Percentiles rank a stretch among this genome's conserved stretches.
These are phyloP conservation scores for Allolobophora icterica DNA, from an alignment of 2,888 invertebrate species.

Conservation along the genomic window DNA sequence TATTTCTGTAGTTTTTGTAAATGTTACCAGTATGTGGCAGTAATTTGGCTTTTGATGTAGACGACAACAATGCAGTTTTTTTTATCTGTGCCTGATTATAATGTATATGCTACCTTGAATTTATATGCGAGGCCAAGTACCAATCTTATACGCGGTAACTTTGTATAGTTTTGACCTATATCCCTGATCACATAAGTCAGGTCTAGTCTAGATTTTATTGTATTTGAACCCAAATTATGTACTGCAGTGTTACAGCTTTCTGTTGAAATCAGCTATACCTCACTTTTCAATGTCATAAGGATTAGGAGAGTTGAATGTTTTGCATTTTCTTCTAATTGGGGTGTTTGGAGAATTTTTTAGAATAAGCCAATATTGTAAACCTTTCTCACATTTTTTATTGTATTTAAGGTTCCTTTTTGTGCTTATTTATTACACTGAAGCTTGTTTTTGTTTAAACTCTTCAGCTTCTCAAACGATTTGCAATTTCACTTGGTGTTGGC, in stretches of 20 bases:
- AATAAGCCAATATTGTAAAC: not conserved
- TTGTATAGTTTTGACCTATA: not conserved
- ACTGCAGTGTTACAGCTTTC: not conserved
- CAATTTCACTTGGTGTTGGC: not conserved
- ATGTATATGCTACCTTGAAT: not conserved
- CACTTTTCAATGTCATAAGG: not conserved
- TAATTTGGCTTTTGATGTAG: no score
- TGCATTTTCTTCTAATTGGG: not conserved
- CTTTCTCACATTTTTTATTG: not conserved
- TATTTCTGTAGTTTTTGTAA: no score
- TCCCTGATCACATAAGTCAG: not conserved
- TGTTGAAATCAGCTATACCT: not conserved
- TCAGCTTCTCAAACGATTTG: not conserved
- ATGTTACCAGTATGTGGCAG: no score
- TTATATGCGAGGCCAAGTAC: no score
- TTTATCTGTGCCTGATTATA: no score
- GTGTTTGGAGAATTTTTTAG: not conserved
- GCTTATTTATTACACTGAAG: not conserved
- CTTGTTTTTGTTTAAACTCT: not conserved
- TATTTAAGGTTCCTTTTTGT: not conserved
- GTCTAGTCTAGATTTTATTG: not conserved
- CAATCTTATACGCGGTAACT: not conserved
- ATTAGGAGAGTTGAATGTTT: not conserved
- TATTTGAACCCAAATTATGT: not conserved
- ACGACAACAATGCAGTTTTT: no score